A percentile compares a stretch with the other conserved stretches of the same genome.
These are phyloP conservation scores for Steinernema khuongi DNA, from an alignment of 1,140 invertebrate genomes.

Conservation along the genomic window DNA sequence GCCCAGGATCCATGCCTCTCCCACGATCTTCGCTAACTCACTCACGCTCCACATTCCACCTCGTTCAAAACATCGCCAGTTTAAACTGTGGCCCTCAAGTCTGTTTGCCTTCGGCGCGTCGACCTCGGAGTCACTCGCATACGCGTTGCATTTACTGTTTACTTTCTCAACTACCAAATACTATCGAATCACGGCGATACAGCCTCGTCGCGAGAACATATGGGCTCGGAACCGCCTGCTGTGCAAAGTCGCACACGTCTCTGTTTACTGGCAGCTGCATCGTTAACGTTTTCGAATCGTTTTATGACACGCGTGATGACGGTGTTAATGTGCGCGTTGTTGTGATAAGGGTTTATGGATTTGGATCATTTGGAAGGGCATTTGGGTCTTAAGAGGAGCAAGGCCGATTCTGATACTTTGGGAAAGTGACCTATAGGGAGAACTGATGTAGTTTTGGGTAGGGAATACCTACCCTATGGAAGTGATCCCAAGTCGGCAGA, in stretches of 20 bases:
- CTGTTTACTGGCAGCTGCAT: not conserved
- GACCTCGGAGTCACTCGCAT: not conserved
- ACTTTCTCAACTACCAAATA: not conserved
- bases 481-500: too few species aligned
- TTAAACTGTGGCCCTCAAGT: slow-evolving; percentile 1
- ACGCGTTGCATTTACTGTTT: slow-evolving; percentile 7
- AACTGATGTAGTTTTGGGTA: too few species aligned
- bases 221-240: not conserved
- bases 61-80: not conserved
- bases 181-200: slow-evolving; percentile 6
- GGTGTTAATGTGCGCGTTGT: not conserved
- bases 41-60: not conserved
- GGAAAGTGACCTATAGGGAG: not conserved
- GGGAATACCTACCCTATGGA: too few species aligned
- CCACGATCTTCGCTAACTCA: too few species aligned
- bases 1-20: too few species aligned
- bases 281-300: not conserved
- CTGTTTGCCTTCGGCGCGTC: not conserved
- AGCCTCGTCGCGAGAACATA: not conserved
- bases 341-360: too few species aligned
- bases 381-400: too few species aligned
- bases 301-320: not conserved
- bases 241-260: slow-evolving; percentile 7
- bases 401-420: not conserved
- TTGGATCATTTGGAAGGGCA: too few species aligned